These are phyloP conservation scores for Lerema accius DNA, from an alignment of 1,140 invertebrate species.

Conservation along the genomic window DNA sequence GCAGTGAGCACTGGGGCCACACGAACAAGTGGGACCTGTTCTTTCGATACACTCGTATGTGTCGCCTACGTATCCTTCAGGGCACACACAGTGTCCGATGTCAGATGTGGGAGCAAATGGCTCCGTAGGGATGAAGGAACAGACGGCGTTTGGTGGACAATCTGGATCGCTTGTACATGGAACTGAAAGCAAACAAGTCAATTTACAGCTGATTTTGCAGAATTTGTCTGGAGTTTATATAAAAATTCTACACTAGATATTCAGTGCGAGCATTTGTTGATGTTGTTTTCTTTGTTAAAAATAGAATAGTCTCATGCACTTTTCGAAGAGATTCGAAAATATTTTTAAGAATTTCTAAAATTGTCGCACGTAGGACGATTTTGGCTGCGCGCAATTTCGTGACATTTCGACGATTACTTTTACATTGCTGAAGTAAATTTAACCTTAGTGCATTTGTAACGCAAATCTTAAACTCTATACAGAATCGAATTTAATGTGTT, in stretches of 20 bases:
- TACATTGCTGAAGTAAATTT: neutral
- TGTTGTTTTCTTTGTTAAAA: neutral
- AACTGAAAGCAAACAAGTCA: conserved; percentile 55
- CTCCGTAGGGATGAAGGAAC: conserved; percentile 50
- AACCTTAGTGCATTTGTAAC: too few relatives aligned
- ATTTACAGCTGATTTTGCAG: neutral
- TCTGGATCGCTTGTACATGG: conserved; percentile 55
- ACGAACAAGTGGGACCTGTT: conserved; percentile 85
- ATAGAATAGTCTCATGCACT: neutral
- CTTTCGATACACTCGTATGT: conserved; percentile 87
- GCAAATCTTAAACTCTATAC: too few relatives aligned
- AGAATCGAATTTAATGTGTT: too few relatives aligned
- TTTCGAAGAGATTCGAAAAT: neutral
- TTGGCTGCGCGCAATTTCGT: neutral
- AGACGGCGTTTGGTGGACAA: conserved; percentile 71
- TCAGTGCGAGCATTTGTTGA: neutral
- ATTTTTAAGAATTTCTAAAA: conserved; percentile 4
- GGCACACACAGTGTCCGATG: conserved; percentile 90
- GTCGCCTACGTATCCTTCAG: conserved; percentile 90
- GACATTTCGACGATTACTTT: neutral
- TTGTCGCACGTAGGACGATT: conserved; percentile 37
- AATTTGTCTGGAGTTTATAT: too few relatives aligned
- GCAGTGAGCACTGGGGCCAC: conserved; percentile 86
- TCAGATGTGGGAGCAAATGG: conserved; percentile 56
- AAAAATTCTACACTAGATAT: too few relatives aligned